Base-by-base conservation (phyloP, 2,797 vertebrate genomes). In the Semotilus atromaculatus region DNA sequence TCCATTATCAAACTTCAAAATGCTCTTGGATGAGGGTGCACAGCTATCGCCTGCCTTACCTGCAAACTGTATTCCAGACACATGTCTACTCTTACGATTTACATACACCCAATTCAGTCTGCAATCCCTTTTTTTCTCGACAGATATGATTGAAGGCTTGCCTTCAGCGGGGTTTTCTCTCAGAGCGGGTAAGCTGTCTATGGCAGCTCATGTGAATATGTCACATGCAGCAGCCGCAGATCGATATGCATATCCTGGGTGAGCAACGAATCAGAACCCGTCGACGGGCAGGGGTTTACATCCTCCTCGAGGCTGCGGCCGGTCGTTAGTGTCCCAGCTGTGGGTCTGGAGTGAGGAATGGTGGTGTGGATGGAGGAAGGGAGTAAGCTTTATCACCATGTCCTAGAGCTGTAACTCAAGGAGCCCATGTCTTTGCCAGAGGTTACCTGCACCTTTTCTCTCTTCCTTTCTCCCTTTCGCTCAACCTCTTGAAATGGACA, bases 131-230 rank as follows among this genome's bases (percentile, higher is more conserved):
- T 88, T 81, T 84, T 62, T 51, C 84, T 80, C 82, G 75, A 58
- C 87, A 67, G 91, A 48, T 90, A 91, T 92, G 62, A 94, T 92
- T 92, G 89, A 92, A 89, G 89, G 91, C 92, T 91, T 90, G 88
- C 85, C 90, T 90, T 88, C 90, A 89, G 85, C 38, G 82, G 91
- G 88, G 90, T 92, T 92, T 43, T 88, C 34, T 76, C 68, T 85
- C 88, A 92, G 92, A 92, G 90, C 89, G 81, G 88, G 93, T 93
- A 92, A 91, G 92, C 89, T 84, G 89, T 84, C 86, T 86, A 84
- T 87, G 74, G 84, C 90, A 90, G 93, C 91, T 92, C 88, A 86
- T 86, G 88, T 91, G 93, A 93, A 94, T 90, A 91, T 92, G 92
- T 90, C 91, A 87, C 80, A 87, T 89, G 88, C 89, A 82, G 86